Conservation (phyloP, 2,888 invertebrate genomes). For the Adela reaumurella region DNA sequence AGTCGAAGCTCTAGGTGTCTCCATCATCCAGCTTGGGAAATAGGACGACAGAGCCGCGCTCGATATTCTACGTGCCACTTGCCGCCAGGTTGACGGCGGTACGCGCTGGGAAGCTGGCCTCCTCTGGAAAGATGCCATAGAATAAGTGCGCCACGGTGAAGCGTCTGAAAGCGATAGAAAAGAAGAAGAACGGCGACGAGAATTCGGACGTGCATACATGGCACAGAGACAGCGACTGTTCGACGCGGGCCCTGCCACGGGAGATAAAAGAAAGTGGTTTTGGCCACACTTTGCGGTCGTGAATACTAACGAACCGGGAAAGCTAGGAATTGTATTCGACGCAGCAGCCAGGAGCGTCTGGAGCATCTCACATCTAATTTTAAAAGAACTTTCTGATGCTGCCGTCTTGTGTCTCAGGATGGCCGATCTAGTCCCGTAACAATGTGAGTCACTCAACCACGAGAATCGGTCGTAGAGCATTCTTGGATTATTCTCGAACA, state of each 20-base stretch:
- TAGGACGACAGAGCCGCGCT: neutral
- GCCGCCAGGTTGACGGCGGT: neutral
- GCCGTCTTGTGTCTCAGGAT: too few relatives aligned
- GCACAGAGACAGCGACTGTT: neutral
- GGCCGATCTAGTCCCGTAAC: too few relatives aligned
- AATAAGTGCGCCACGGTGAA: neutral
- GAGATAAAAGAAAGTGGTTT: neutral
- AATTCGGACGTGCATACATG: neutral
- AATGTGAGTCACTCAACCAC: too few relatives aligned
- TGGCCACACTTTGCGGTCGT: slow-evolving; percentile 5
- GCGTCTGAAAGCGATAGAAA: neutral
- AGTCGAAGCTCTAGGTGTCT: neutral
- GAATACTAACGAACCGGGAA: slow-evolving; percentile 5
- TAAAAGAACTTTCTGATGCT: too few relatives aligned
- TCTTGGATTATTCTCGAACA: too few relatives aligned
- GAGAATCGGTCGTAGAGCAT: too few relatives aligned
- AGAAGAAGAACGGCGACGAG: neutral
- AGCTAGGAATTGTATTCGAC: slow-evolving; percentile 6
- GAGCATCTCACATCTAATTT: too few relatives aligned
- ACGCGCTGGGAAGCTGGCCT: neutral
- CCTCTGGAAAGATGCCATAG: neutral
- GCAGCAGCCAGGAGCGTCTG: slow-evolving; percentile 3
- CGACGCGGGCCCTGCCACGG: neutral
- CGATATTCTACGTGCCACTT: neutral
- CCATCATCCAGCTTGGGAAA: neutral